Base-by-base conservation (phyloP, 1,140 invertebrate genomes). In the Brachionus angularis region DNA sequence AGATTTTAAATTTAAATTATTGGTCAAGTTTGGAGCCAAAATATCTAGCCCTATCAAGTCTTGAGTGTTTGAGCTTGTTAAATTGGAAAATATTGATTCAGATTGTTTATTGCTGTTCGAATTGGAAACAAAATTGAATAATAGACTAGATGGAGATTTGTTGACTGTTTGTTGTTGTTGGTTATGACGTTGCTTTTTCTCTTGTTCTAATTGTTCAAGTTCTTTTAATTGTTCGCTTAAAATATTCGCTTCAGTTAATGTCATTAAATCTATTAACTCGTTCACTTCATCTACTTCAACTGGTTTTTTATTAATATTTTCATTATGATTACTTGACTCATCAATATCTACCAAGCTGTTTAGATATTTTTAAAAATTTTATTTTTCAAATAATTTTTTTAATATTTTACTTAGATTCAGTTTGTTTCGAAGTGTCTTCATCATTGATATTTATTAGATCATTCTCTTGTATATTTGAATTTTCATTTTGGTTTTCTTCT, bases 211-310 rank as follows among this genome's bases (percentile, higher is more conserved):
- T 0, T 34, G 1, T 12, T 47, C 62, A 2, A 67, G 16, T 10
- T 67, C 62, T 47, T 67, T 47, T 1, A 67, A 31, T 16, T 67
- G 62, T 36, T 67, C 62, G 14, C 47, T 67, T 5, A 67, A 36
- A 10, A 47, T 14, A 46, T 1, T 29, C 7, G 62, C 33, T 31
- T 50, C 62, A 34, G 42, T 33, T 8, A 34, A 29, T 5, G 62
- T 67, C 25, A 67, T 67, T 10, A 67, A 29, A 50, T 67, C 62
- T 27, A 67, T 67, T 1, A 67, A n/a, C 23, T 67, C 42, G 29
- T 67, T 67, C n/a, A 67, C 29, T 21, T 67, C 39, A 29, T 67
- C 62, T 14, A 18, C 62, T 36, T 46, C 33, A 16, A n/a, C n/a
- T n/a, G n/a, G n/a, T n/a, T n/a, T n/a, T n/a, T n/a, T n/a, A n/a